These are phyloP conservation scores for Tetragonula carbonaria DNA, from an alignment of 2,888 invertebrate species.

Conservation along the genomic window DNA sequence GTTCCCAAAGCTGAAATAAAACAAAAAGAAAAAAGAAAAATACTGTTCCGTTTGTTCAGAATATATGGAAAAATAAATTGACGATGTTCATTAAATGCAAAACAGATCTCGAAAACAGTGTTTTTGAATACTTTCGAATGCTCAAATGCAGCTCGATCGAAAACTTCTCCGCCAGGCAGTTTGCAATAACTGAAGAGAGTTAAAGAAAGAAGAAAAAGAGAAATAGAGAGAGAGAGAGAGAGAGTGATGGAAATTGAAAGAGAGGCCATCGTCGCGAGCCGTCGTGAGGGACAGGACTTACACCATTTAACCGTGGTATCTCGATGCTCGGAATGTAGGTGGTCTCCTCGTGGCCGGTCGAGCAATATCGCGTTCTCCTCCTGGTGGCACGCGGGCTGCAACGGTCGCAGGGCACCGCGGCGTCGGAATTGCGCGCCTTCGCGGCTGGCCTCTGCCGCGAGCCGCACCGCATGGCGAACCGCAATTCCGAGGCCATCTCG, in stretches of 20 bases:
- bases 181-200: too few relatives aligned
- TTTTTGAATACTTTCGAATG: too few relatives aligned
- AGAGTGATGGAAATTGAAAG: background rate
- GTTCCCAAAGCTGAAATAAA: too few relatives aligned
- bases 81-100: too few relatives aligned
- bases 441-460: slow-evolving; percentile 93
- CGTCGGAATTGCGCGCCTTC: slow-evolving; percentile 86
- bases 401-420: slow-evolving; percentile 77
- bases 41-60: too few relatives aligned
- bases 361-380: slow-evolving; percentile 78
- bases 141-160: too few relatives aligned
- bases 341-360: slow-evolving; percentile 80
- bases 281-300: slow-evolving; percentile 82
- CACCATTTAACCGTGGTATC: slow-evolving; percentile 83
- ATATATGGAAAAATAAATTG: too few relatives aligned
- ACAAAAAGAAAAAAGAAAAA: too few relatives aligned
- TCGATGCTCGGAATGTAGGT: slow-evolving; percentile 83
- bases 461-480: slow-evolving; percentile 95
- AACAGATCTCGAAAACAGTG: too few relatives aligned
- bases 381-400: slow-evolving; percentile 80
- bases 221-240: background rate
- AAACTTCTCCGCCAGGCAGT: too few relatives aligned
- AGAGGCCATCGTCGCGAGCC: slow-evolving; percentile 53
- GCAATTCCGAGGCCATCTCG: slow-evolving; percentile 96
- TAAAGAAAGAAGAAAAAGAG: too few relatives aligned